Conservation (phyloP, 1,140 invertebrate species). For the Zaprionus capensis region DNA sequence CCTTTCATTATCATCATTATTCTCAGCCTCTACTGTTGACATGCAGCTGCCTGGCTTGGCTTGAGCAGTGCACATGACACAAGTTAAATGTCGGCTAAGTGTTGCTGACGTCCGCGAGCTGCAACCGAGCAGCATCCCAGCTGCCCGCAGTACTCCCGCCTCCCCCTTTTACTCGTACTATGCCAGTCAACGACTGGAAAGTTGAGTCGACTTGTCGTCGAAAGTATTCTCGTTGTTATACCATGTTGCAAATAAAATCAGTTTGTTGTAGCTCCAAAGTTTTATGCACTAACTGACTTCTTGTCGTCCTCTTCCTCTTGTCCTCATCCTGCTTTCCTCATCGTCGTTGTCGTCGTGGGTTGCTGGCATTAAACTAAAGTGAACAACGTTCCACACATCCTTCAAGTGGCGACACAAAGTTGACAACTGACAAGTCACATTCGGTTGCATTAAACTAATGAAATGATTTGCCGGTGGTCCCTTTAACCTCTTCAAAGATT, state of each 20-base stretch:
- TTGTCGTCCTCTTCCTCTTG: neutral
- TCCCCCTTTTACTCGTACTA: neutral
- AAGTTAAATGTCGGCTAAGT: constrained; percentile 77
- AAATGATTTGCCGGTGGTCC: constrained; percentile 58
- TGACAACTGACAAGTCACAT: constrained; percentile 81
- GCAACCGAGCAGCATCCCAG: constrained; percentile 36
- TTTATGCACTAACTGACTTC: constrained; percentile 68
- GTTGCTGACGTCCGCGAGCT: constrained; percentile 64
- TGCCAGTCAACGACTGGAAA: constrained; percentile 23
- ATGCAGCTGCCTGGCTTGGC: constrained; percentile 8
- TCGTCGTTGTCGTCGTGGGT: neutral
- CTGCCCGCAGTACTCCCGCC: neutral
- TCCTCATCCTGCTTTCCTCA: neutral
- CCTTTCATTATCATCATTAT: constrained; percentile 25
- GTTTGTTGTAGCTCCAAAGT: constrained; percentile 69
- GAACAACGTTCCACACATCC: constrained; percentile 51
- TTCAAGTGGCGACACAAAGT: constrained; percentile 55
- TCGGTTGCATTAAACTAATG: constrained; percentile 79
- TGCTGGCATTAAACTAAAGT: constrained; percentile 67
- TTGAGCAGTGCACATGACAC: constrained; percentile 60
- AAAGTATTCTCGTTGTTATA: constrained; percentile 37
- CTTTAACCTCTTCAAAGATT: constrained; percentile 35
- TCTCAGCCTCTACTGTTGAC: neutral
- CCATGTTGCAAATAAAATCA: constrained; percentile 68
- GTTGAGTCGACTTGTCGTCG: constrained; percentile 39